Evolutionary conservation across 2,888 invertebrate species (phyloP), one percentile per base, ranked within the genome.

Genomic region (Metopia argyrocephala): DNA sequence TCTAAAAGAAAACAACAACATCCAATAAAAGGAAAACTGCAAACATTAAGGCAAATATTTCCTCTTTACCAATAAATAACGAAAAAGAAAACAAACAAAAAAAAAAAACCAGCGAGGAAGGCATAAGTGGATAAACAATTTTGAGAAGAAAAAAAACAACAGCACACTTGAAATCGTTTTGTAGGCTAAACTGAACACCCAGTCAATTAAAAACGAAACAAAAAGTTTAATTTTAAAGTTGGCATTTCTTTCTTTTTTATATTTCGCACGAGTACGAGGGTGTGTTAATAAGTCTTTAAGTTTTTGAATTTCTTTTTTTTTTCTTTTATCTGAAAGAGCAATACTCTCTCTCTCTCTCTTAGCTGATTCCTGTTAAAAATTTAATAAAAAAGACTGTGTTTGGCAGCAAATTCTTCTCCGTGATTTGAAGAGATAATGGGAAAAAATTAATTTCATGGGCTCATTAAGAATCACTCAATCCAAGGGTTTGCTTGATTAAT

Each of bases 21-120:
- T n/a, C n/a, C n/a, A n/a, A 38, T 38, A 12, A 38, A 38, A 2
- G 12, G 2, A 38, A 9, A 38, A 38, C 9, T 12, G 38, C 9
- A 79, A 70, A 76, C 71, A 68, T 76, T 79, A 62, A 71, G 57
- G 46, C 66, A 62, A 64, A 62, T 76, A 73, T 74, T 71, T 76
- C 57, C 73, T 56, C 38, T 59, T 25, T 20, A 27, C 59, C 27
- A 28, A 52, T 15, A 70, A 52, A 54, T 54, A 21, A 68, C 21
- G 38, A 12, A 3, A 9, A 38, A 38, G 15, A 9, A 3, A 38
- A 12, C 38, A 38, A 3, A 38, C 3, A 6, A 54, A 61, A 59
- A 66, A 52, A 62, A 12, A 31, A 7, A 1, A 12, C 7, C 12
- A 31, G 23, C 18, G 28, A 56, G 18, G 6, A 56, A 61, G 65